phyloP scores from a whole-genome alignment of 2,113 vertebrate species.

The Isichthys henryi region DNA sequence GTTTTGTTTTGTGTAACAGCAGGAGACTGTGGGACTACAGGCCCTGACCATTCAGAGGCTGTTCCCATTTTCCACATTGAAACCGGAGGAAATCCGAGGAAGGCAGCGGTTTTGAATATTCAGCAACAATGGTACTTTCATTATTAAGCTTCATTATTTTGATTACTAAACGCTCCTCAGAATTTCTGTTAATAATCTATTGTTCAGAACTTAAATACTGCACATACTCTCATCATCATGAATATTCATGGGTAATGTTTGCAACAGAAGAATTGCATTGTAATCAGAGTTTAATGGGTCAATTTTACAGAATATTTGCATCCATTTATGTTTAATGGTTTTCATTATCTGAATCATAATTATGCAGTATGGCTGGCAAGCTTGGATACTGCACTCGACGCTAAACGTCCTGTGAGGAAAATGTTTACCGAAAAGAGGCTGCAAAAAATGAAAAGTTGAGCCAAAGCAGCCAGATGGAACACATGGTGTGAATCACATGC shows the following conservation, averaged over 20 bases:
- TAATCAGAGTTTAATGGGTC: conserved; percentile 8
- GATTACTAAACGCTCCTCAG: neutral
- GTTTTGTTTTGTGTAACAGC: neutral
- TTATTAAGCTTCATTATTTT: neutral
- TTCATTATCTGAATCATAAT: neutral
- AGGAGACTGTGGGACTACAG: neutral
- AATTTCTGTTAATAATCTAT: neutral
- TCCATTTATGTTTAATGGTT: neutral
- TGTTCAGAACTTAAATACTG: neutral
- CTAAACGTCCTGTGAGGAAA: neutral
- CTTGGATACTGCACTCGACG: neutral
- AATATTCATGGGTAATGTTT: neutral
- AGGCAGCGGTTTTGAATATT: neutral
- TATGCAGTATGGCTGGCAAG: neutral
- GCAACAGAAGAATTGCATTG: neutral
- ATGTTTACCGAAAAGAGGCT: neutral
- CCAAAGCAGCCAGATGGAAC: neutral
- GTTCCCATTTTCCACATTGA: neutral
- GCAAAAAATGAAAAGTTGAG: neutral
- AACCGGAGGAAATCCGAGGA: neutral
- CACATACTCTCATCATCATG: neutral
- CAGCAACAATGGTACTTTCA: neutral
- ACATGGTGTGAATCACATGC: neutral
- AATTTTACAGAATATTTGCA: neutral
- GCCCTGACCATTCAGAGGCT: neutral